These are phyloP conservation scores for Panthera leo DNA, from an alignment of 2,113 vertebrate genomes.

Conservation along the genomic window DNA sequence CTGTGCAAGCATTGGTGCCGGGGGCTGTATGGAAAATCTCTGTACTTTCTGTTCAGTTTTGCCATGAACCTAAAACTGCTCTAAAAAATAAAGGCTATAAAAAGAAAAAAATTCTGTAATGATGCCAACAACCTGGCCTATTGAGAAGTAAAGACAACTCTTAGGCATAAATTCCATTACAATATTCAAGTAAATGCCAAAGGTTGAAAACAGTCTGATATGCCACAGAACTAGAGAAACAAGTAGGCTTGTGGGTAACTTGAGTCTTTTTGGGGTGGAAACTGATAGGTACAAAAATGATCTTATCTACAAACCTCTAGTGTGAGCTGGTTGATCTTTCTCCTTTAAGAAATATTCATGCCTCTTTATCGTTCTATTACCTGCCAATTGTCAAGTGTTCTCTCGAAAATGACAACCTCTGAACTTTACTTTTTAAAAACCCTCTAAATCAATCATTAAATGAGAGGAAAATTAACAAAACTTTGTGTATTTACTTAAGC, in stretches of 20 bases:
- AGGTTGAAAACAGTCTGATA: not conserved
- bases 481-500: not conserved
- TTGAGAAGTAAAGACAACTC: not conserved
- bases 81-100: not conserved
- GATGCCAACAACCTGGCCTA: not conserved
- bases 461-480: constrained; percentile 29
- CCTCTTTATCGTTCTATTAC: not conserved
- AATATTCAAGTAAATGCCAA: not conserved
- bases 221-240: not conserved
- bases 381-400: constrained; percentile 12
- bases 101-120: not conserved
- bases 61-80: not conserved
- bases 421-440: not conserved
- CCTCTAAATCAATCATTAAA: constrained; percentile 14
- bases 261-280: not conserved
- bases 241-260: not conserved
- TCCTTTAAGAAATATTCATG: not conserved
- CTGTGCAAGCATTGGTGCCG: rapidly evolving
- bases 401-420: constrained; percentile 3
- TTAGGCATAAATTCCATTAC: not conserved
- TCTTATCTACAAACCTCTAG: not conserved
- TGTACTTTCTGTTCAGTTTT: not conserved
- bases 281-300: not conserved
- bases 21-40: not conserved
- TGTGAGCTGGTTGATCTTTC: not conserved